A percentile compares a stretch with the other conserved stretches of the same genome.
Evolutionary conservation across 2,888 invertebrate species (phyloP).

Genomic region (Metopia argyrocephala): DNA sequence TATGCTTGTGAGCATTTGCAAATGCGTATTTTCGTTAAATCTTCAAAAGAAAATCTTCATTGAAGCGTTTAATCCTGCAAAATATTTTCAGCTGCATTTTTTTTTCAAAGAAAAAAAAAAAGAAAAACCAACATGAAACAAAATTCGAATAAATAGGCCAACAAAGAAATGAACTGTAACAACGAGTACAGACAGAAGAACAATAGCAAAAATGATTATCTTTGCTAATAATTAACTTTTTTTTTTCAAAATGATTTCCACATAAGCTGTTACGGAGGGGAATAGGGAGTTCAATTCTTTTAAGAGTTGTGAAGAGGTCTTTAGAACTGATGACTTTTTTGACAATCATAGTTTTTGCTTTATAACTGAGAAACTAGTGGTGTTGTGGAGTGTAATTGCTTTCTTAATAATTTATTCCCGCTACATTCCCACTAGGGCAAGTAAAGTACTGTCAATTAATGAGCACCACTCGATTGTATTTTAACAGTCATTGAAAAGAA

Average conservation of each 20-base stretch:
- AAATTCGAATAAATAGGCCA: not conserved
- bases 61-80: constrained; percentile 53
- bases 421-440: no score
- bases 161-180: not conserved
- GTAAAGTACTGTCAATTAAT: no score
- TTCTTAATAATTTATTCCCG: no score
- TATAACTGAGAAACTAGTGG: no score
- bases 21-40: constrained; percentile 32
- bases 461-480: no score
- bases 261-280: no score
- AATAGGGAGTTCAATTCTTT: no score
- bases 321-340: no score
- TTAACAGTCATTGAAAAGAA: no score
- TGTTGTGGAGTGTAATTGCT: no score
- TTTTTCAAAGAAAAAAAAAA: not conserved
- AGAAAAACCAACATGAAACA: not conserved
- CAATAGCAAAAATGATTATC: constrained; percentile 28
- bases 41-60: constrained; percentile 47
- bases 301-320: no score
- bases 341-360: no score
- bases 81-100: constrained; percentile 44
- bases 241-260: constrained; percentile 35
- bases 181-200: not conserved
- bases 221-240: constrained; percentile 47
- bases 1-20: constrained; percentile 29